phyloP scores from a whole-genome alignment of 2,113 vertebrate species.

The Microtus richardsoni region DNA sequence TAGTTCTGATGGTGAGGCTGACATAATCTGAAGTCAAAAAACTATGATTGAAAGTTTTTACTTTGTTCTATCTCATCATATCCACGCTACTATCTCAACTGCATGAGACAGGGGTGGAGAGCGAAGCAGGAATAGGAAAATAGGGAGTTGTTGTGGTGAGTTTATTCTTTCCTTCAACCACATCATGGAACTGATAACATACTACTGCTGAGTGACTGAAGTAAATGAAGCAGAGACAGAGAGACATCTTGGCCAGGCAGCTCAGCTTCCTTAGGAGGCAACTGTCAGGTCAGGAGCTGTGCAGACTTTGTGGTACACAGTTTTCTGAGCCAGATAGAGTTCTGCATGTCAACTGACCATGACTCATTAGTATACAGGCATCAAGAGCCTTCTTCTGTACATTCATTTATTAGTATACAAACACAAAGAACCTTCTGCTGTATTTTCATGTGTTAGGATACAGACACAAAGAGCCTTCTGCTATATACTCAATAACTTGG shows the following conservation, averaged over 20 bases:
- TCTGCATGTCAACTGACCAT: not conserved
- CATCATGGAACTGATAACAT: not conserved
- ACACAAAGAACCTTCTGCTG: not conserved
- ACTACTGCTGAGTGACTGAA: not conserved
- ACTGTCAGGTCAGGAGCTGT: not conserved
- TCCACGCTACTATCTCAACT: not conserved
- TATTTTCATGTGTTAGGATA: not conserved
- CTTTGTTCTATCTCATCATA: not conserved
- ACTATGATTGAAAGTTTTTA: not conserved
- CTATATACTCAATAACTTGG: slow-evolving; percentile 11
- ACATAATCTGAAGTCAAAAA: not conserved
- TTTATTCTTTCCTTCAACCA: slow-evolving; percentile 10
- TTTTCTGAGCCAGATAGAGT: not conserved
- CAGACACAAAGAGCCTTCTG: not conserved
- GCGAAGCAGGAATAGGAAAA: fast-evolving
- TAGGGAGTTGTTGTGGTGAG: not conserved
- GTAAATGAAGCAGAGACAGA: not conserved
- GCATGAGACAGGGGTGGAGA: not conserved
- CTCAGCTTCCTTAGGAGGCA: slow-evolving; percentile 19
- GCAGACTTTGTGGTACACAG: not conserved
- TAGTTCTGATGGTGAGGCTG: not conserved
- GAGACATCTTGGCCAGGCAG: not conserved
- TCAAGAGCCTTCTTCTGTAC: not conserved
- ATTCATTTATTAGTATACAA: not conserved
- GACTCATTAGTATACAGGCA: not conserved